phyloP scores from a whole-genome alignment of 30 jellyfish, hydroid and myxozoan species.

The Aurelia coerulea region DNA sequence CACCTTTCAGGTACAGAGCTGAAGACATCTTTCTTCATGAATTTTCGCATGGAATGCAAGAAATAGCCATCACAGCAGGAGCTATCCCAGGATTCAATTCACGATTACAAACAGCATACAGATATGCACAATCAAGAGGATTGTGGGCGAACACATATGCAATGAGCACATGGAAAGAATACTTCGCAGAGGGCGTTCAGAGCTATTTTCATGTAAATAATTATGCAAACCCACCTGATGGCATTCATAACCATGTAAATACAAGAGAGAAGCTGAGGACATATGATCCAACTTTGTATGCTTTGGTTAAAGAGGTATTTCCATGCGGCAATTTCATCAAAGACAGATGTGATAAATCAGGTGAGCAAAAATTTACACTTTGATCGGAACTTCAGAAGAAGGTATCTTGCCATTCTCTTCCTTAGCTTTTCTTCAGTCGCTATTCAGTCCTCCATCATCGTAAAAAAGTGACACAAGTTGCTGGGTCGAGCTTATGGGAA shows the following conservation, averaged over 20 bases:
- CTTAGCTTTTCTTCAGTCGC: too few relatives aligned
- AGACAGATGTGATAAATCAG: slow-evolving; percentile 74
- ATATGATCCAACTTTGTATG: slow-evolving; percentile 71
- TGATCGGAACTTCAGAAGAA: too few relatives aligned
- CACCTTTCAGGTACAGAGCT: slow-evolving; percentile 37
- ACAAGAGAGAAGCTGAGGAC: slow-evolving; percentile 61
- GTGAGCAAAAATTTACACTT: slow-evolving; percentile 7
- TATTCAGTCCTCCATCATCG: too few relatives aligned
- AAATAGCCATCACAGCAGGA: slow-evolving; percentile 68
- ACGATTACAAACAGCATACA: slow-evolving; percentile 65
- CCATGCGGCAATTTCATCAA: slow-evolving; percentile 77
- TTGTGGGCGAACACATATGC: slow-evolving; percentile 86
- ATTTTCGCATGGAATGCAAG: slow-evolving; percentile 81
- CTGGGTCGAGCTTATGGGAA: too few relatives aligned
- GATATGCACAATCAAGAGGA: slow-evolving; percentile 68
- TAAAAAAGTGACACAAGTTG: too few relatives aligned
- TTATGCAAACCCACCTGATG: slow-evolving; percentile 71
- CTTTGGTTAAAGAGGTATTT: slow-evolving; percentile 68
- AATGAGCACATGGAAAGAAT: slow-evolving; percentile 80
- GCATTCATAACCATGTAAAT: slow-evolving; percentile 65
- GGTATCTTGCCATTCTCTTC: too few relatives aligned
- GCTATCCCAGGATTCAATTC: slow-evolving; percentile 79
- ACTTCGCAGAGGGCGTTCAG: slow-evolving; percentile 87
- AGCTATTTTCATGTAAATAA: slow-evolving; percentile 73
- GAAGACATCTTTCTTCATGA: slow-evolving; percentile 88